Percentiles rank a stretch among this genome's conserved stretches.
Conservation (phyloP, 2,797 vertebrate genomes). For the Apodemus agrarius region DNA sequence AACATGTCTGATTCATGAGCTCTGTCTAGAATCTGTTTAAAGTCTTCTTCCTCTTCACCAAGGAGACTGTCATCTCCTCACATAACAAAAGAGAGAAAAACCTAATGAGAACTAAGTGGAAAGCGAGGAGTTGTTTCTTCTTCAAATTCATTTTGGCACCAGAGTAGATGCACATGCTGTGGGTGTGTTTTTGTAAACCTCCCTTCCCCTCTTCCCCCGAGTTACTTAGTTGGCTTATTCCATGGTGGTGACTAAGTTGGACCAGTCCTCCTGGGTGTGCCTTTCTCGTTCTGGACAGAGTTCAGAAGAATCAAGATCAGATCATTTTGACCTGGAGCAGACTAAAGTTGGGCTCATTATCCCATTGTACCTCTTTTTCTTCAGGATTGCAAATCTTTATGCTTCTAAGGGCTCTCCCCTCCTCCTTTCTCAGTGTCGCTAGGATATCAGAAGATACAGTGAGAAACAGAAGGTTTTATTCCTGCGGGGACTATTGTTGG, state of each 20-base stretch:
- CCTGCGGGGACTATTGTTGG: constrained; percentile 20
- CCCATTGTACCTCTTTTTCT: constrained; percentile 52
- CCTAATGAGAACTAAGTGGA: constrained; percentile 72
- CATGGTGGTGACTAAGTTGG: constrained; percentile 78
- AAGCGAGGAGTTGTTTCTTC: constrained; percentile 76
- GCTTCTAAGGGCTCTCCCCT: not conserved
- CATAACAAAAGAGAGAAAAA: constrained; percentile 76
- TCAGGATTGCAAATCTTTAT: constrained; percentile 51
- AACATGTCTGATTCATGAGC: constrained; percentile 74
- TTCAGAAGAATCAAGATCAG: constrained; percentile 71
- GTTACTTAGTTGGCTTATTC: constrained; percentile 77
- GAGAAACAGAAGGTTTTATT: constrained; percentile 64
- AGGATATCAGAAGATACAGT: constrained; percentile 63
- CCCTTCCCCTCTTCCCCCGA: constrained; percentile 57
- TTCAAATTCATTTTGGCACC: constrained; percentile 77
- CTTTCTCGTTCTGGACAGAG: constrained; percentile 75
- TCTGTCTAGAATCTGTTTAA: constrained; percentile 74
- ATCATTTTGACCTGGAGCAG: constrained; percentile 71
- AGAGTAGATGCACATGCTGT: constrained; percentile 73
- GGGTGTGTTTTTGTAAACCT: constrained; percentile 75
- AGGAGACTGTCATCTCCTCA: constrained; percentile 73
- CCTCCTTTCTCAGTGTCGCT: constrained; percentile 23
- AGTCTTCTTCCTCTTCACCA: constrained; percentile 69
- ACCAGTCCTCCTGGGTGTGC: constrained; percentile 77
- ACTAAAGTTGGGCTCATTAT: constrained; percentile 53